Evolutionary conservation across 2,888 invertebrate species (phyloP), one percentile per base, ranked within the genome.

Genomic region (Biston betularia): DNA sequence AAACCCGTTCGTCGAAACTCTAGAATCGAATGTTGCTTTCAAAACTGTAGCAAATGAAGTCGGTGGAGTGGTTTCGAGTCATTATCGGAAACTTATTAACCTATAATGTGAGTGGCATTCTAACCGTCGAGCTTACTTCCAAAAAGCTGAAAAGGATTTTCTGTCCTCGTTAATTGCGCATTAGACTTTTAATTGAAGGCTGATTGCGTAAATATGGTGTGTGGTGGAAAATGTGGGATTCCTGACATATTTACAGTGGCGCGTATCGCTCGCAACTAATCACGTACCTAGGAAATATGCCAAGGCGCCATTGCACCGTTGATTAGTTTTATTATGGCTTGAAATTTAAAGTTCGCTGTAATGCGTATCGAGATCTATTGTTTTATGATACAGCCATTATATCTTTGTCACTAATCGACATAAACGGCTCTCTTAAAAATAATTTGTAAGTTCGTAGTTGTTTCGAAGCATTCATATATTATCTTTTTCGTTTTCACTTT

Each of bases 31-130:
- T 81, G 79, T 73, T 72, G 79, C 81, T 83, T 83, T 83, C 79
- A 77, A 83, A 82, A 82, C 81, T 84, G 84, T 83, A 83, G 80
- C 84, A 82, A 83, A 84, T 80, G 81, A 80, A 81, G 79, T 77
- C 79, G 81, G 76, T 58, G 68, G 63, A 70, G 69, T 74, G 76
- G 74, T 79, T 75, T 69, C 70, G 66, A 80, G 79, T 82, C 76
- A 75, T 75, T 75, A 73, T 71, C 79, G 71, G 73, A 70, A 77
- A 75, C 76, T 76, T 82, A 75, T 77, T 78, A 70, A 71, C 73
- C 66, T 72, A 76, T 74, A 74, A 72, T 70, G 59, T 14, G 63
- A 65, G 55, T 45, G 58, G 69, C 66, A 63, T 67, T 69, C 65
- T 70, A 70, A 54, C 63, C 60, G 68, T 46, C 57, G 40, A 63